A percentile compares a stretch with the other conserved stretches of the same genome.
phyloP scores from a whole-genome alignment of 2,888 invertebrate genomes.

The Orthosia gracilis region DNA sequence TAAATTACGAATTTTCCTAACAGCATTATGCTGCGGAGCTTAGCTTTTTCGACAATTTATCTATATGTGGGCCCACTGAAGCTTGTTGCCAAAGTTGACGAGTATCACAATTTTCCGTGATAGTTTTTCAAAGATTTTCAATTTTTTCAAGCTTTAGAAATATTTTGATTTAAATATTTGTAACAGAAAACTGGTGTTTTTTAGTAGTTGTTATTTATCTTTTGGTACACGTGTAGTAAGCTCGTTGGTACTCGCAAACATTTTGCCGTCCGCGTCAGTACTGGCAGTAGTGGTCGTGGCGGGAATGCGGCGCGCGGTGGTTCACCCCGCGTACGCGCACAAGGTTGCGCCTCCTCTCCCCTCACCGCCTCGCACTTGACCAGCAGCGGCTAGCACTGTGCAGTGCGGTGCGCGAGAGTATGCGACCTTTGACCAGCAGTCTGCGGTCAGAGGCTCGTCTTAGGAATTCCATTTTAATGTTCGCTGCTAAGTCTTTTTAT shows the following conservation, averaged over 20 bases:
- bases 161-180: background rate
- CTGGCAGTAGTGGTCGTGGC: conserved; percentile 3
- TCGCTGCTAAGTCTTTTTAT: too few relatives aligned
- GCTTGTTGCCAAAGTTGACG: too few relatives aligned
- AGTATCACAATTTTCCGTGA: background rate
- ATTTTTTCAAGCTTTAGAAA: background rate
- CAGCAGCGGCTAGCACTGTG: conserved; percentile 5
- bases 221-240: background rate
- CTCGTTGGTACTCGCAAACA: background rate
- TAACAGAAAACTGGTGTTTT: background rate
- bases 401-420: background rate
- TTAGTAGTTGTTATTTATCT: background rate
- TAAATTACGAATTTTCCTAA: too few relatives aligned
- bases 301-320: conserved; percentile 41
- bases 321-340: conserved; percentile 50
- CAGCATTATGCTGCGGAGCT: too few relatives aligned
- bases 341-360: background rate
- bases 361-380: background rate
- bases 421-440: conserved; percentile 24
- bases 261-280: background rate
- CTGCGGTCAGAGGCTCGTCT: background rate
- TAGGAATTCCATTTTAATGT: background rate
- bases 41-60: too few relatives aligned
- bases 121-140: background rate
- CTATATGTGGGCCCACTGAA: too few relatives aligned